A percentile compares a stretch with the other conserved stretches of the same genome.
Conservation (phyloP, 1,140 invertebrate species). For the Fopius arisanus region DNA sequence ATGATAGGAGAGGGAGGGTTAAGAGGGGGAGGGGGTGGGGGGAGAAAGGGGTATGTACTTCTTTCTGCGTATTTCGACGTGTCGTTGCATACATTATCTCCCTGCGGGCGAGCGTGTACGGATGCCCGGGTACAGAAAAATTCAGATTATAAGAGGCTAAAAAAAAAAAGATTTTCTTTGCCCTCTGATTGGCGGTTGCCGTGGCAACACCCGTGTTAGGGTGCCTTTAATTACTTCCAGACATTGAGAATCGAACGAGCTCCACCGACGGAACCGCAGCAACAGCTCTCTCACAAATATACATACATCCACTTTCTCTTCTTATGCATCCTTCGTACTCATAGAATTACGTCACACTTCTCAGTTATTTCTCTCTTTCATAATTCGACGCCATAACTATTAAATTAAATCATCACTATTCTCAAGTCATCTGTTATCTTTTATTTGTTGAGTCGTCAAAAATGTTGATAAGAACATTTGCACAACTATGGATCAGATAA, state of each 20-base stretch:
- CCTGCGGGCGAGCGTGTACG: slow-evolving; percentile 37
- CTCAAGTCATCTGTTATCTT: too few species aligned
- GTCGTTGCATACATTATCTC: slow-evolving; percentile 64
- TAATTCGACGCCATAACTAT: neutral
- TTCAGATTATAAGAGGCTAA: slow-evolving; percentile 27
- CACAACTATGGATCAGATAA: too few species aligned
- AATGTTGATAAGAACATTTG: too few species aligned
- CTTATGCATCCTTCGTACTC: slow-evolving; percentile 19
- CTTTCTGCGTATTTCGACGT: slow-evolving; percentile 53
- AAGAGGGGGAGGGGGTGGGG: slow-evolving; percentile 3
- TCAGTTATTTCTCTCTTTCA: neutral
- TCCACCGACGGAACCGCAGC: slow-evolving; percentile 45
- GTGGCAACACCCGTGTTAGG: slow-evolving; percentile 61
- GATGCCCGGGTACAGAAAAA: slow-evolving; percentile 36
- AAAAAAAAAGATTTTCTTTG: slow-evolving; percentile 59
- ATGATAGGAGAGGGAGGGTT: neutral
- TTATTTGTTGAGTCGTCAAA: too few species aligned
- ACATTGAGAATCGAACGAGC: slow-evolving; percentile 67
- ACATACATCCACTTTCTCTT: slow-evolving; percentile 19
- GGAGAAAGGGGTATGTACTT: slow-evolving; percentile 27
- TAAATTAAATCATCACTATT: neutral
- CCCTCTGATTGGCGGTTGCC: slow-evolving; percentile 66
- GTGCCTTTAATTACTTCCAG: slow-evolving; percentile 66
- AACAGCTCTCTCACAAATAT: slow-evolving; percentile 47
- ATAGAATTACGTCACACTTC: neutral